phyloP scores from a whole-genome alignment of 2,113 vertebrate species.

The Caranx melampygus region DNA sequence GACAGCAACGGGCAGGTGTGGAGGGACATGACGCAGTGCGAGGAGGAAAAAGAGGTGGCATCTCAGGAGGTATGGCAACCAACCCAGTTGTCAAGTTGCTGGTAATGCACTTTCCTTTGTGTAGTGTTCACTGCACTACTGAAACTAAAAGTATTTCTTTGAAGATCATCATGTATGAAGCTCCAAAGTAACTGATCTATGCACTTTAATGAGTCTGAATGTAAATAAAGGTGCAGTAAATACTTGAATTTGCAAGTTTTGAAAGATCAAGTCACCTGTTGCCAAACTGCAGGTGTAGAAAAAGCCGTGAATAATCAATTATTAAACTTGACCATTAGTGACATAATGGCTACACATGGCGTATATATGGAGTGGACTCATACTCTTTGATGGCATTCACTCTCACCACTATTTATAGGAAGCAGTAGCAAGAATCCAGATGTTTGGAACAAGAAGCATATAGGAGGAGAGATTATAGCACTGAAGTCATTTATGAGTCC shows the following conservation, averaged over 20 bases:
- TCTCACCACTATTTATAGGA: too few relatives aligned
- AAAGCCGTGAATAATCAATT: too few relatives aligned
- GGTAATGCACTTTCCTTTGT: background rate
- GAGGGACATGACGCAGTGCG: conserved; percentile 86
- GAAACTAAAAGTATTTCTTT: background rate
- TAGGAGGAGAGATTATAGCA: background rate
- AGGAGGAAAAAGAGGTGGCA: conserved; percentile 82
- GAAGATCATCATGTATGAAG: background rate
- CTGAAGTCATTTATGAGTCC: background rate
- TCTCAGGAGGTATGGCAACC: conserved; percentile 74
- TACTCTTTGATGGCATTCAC: too few relatives aligned
- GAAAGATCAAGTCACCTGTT: too few relatives aligned
- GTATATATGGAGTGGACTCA: too few relatives aligned
- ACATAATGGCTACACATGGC: too few relatives aligned
- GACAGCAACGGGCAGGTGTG: conserved; percentile 82
- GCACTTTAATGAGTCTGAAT: background rate
- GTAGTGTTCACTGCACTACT: background rate
- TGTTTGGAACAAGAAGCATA: background rate
- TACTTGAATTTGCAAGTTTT: too few relatives aligned
- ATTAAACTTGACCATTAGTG: too few relatives aligned
- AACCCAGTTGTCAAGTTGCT: background rate
- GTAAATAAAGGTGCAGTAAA: background rate
- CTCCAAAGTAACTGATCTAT: background rate
- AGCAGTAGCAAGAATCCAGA: background rate
- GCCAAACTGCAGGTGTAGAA: too few relatives aligned